Evolutionary conservation across 2,113 vertebrate species (phyloP), one percentile per base, ranked within the genome.

Genomic region (Lasiurus cinereus): DNA sequence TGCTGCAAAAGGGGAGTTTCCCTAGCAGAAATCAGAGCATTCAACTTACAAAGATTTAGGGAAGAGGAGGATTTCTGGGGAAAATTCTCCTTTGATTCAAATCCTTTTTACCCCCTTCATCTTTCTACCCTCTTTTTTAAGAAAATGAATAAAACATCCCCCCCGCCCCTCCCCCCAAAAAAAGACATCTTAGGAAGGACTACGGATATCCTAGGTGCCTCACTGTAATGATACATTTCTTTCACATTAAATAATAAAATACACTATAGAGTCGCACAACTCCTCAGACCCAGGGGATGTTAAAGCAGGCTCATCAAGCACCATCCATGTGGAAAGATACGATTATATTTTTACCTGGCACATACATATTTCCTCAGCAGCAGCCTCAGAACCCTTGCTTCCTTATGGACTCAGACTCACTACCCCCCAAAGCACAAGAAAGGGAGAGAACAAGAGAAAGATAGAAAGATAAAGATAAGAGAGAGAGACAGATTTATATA

Each of bases 181-280:
- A 85, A 27, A 31, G 31, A 13, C 11, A 7, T 64, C 66, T 43
- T 69, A 48, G 10, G 36, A 21, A 77, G 96, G 36, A 78, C 3
- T 56, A 16, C n/a, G 33, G 74, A 19, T 13, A 5, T 43, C 36
- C 6, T 52, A 24, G 64, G 24, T 72, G 52, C 52, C 48, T 96
- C 56, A 29, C 79, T 54, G 9, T 62, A 48, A 50, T 52, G 88
- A 48, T 0, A 59, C 10, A 82, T 1, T 70, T 69, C 43, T 70
- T 95, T 97, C 83, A 33, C 56, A 50, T 88, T 91, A 59, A 85
- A 90, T 94, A 97, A 94, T 85, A 93, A 96, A 74, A 97, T 52
- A 56, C 27, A 82, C 14, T 54, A 18, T 90, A 19, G 72, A 94
- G 74, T 74, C 54, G 46, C 83, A 77, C 83, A 88, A 76, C 72